Evolutionary conservation across 1,140 invertebrate genomes (phyloP), one percentile per base, ranked within the genome.

Genomic region (Episyrphus balteatus): DNA sequence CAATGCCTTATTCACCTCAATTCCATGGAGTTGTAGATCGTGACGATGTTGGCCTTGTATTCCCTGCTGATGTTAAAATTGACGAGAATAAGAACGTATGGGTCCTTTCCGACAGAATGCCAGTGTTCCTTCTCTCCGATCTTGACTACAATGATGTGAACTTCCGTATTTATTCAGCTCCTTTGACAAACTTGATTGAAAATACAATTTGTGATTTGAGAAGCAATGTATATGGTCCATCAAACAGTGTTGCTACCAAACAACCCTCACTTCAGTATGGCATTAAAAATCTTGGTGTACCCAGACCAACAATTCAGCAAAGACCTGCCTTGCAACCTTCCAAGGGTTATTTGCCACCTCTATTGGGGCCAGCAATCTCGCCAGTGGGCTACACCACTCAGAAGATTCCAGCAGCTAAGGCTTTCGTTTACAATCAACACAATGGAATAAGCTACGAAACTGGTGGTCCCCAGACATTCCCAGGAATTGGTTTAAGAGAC

Each of bases 51-150:
- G 79, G 80, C 14, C 59, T 89, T 32, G 80, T 86, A 19, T 89
- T 88, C 59, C 85, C 86, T 1, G 75, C 79, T 52, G 85, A 88
- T 55, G 73, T 89, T 30, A 86, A 87, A 70, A 80, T 88, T 50
- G 80, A 82, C 53, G 68, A 69, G 13, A 69, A 75, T 46, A 69
- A 72, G 51, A 77, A 79, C 49, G 71, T 81, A 10, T 89, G 86
- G 86, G 80, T 87, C 0, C 79, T 89, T 3, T 86, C 84, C 0
- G 85, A 89, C 58, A 70, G 79, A 30, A 87, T 89, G 85, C 82
- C 85, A 1, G 76, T 81, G 31, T 87, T 88, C 52, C 62, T 88
- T 14, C 68, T 83, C 46, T 73, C 81, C 1, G 76, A 77, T 36
- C 60, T 89, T 10, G 80, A 88, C 57, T 86, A 81, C 51, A 80